Evolutionary conservation across 1,140 invertebrate species (phyloP), one percentile per base, ranked within the genome.

Genomic region (Branchinecta lindahli): DNA sequence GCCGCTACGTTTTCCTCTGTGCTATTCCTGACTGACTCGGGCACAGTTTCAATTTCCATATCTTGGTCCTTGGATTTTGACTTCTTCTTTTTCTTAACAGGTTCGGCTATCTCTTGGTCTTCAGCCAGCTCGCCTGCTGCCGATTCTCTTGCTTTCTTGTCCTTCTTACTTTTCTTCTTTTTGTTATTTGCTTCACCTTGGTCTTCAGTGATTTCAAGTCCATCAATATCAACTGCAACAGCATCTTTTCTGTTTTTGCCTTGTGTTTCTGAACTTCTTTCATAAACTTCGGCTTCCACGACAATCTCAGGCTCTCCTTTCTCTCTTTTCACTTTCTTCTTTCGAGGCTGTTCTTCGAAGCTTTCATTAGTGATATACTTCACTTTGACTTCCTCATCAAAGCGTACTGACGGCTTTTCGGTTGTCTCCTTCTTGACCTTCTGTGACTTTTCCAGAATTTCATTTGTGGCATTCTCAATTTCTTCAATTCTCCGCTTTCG

Each of bases 261-360:
- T 45, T 45, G 0, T 68, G 44, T 68, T 45, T 68, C 46, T 21
- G 44, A 45, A 44, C 46, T 68, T 15, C 46, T 68, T 8, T 45
- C 46, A 44, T 44, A 45, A 3, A 45, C 67, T 68, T n/a, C 18
- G 9, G 0, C 10, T 61, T 18, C n/a, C 18, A 47, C 68, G 7
- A 47, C 46, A 46, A 20, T 8, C 8, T 69, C 68, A 33, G 18
- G 65, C 33, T 69, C 68, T 69, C 61, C 68, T 18, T 44, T 69
- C 61, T 70, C 66, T 66, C 46, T 70, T n/a, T 65, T 20, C 15
- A 44, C 66, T 47, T 66, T 70, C 69, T 70, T 70, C 66, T 68
- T 70, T 68, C 68, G 44, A 4, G 12, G 45, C 47, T 2, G 46
- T n/a, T 61, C 15, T 69, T 71, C 66, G 44, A 21, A 15, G 33